phyloP scores from a whole-genome alignment of 2,888 invertebrate species.

The Agrilus mali region DNA sequence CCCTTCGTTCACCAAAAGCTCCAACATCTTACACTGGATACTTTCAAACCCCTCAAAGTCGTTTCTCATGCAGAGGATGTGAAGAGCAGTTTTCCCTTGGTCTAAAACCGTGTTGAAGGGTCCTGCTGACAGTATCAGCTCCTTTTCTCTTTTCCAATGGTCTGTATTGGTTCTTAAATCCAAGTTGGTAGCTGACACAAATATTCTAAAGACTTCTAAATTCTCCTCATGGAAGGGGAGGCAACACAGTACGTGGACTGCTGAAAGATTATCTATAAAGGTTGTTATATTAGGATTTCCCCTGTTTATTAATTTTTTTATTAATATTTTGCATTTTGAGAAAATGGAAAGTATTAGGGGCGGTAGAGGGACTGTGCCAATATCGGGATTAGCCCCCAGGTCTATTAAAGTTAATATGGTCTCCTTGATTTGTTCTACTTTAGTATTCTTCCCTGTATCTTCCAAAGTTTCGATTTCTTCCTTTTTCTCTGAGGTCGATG shows the following conservation, averaged over 20 bases:
- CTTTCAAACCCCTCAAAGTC: conserved; percentile 17
- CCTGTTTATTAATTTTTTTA: conserved; percentile 16
- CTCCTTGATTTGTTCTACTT: conserved; percentile 11
- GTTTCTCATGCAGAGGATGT: conserved; percentile 26
- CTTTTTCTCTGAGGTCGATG: conserved; percentile 1
- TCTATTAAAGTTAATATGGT: conserved; percentile 24
- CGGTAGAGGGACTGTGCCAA: conserved; percentile 25
- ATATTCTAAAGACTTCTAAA: conserved; percentile 17
- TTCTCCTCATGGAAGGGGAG: conserved; percentile 16
- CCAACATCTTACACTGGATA: too few relatives aligned
- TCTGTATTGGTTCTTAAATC: conserved; percentile 18
- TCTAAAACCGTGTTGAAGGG: conserved; percentile 12
- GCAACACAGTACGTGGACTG: conserved; percentile 24
- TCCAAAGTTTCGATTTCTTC: conserved; percentile 2
- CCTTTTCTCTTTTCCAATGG: conserved; percentile 25
- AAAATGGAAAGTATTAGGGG: conserved; percentile 25
- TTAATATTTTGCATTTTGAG: conserved; percentile 20
- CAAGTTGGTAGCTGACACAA: conserved; percentile 20
- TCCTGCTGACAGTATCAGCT: conserved; percentile 13
- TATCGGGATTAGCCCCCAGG: conserved; percentile 27
- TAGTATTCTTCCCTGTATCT: conserved; percentile 1
- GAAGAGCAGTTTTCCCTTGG: conserved; percentile 27
- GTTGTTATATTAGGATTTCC: conserved; percentile 20
- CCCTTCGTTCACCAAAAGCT: too few relatives aligned
- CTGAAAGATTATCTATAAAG: conserved; percentile 20